A percentile compares a stretch with the other conserved stretches of the same genome.
Evolutionary conservation across 2,113 vertebrate genomes (phyloP).

Genomic region (Sturnus vulgaris): DNA sequence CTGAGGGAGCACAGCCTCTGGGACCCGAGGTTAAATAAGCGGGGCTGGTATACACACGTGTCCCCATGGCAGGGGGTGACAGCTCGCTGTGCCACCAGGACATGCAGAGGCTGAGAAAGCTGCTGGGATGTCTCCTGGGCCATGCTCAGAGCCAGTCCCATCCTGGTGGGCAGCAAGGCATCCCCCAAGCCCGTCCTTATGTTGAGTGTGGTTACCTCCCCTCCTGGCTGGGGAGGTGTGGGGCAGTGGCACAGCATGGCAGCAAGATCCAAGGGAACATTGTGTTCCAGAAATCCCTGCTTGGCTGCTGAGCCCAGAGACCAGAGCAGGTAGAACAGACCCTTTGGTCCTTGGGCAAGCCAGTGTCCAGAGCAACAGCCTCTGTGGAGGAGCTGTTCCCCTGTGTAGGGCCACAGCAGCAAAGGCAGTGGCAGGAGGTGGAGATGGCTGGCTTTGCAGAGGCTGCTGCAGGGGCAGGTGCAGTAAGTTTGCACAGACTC

Average conservation of each 20-base stretch:
- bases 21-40: background rate
- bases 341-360: background rate
- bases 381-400: background rate
- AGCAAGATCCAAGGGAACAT: fast-evolving
- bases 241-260: background rate
- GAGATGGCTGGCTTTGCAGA: background rate
- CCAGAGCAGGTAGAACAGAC: background rate
- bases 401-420: fast-evolving
- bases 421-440: background rate
- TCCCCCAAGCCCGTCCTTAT: fast-evolving
- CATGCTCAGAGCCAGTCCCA: background rate
- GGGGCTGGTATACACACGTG: background rate
- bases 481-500: fast-evolving
- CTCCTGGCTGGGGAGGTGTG: fast-evolving
- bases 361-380: background rate
- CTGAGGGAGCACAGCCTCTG: background rate
- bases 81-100: background rate
- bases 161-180: background rate
- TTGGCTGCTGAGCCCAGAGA: background rate
- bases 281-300: background rate
- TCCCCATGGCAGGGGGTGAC: background rate
- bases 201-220: fast-evolving
- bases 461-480: background rate
- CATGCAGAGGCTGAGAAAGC: background rate
- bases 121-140: background rate